Evolutionary conservation across 2,113 vertebrate genomes (phyloP).

Genomic region (Accipiter virgatus): DNA sequence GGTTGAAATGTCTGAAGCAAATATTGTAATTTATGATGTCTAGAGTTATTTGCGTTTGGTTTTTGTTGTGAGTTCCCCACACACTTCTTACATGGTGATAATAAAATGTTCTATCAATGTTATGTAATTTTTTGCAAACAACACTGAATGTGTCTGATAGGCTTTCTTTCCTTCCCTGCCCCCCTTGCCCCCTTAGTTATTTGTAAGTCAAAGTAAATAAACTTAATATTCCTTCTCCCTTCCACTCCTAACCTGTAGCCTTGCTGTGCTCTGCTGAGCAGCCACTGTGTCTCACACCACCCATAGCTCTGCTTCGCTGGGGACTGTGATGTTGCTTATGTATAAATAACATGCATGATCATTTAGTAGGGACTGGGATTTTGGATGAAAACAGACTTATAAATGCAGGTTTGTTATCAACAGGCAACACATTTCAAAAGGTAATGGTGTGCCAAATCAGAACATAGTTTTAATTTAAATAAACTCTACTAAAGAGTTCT

Average conservation of each 20-base stretch:
- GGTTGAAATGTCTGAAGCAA: not conserved
- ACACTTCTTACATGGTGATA: not conserved
- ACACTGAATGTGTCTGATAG: not conserved
- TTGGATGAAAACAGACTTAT: not conserved
- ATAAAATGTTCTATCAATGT: not conserved
- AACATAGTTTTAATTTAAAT: constrained; percentile 12
- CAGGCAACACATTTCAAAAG: constrained; percentile 24
- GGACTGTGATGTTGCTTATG: not conserved
- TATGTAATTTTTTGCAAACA: not conserved
- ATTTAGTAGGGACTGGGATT: not conserved
- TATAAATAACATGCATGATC: constrained; percentile 41
- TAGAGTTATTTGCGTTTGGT: not conserved
- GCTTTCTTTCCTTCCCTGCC: not conserved
- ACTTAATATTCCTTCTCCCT: not conserved
- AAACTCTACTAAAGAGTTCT: not conserved
- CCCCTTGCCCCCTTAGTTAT: not conserved
- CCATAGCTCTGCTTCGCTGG: not conserved
- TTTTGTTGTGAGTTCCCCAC: not conserved
- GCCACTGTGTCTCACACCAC: not conserved
- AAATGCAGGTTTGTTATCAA: constrained; percentile 40
- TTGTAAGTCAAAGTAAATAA: not conserved
- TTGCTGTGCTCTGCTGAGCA: constrained; percentile 1
- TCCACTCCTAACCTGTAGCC: not conserved
- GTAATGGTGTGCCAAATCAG: constrained; percentile 26
- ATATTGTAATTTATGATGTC: not conserved